Evolutionary conservation across 2,888 invertebrate species (phyloP).

Genomic region (Cyrtodaria siliqua): DNA sequence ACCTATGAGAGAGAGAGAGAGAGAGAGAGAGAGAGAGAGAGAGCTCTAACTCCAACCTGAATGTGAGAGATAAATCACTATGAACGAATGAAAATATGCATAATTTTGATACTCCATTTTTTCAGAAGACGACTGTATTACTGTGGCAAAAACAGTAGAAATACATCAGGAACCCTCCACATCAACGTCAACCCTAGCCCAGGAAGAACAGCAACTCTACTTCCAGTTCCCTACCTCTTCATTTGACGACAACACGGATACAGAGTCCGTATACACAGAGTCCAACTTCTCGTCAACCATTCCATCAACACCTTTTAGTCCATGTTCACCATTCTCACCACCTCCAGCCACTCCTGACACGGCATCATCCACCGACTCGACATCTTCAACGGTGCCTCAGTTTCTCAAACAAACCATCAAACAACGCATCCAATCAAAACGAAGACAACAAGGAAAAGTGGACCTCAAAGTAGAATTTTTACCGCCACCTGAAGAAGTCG

Average conservation of each 20-base stretch:
- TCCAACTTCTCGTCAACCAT: background rate
- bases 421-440: conserved; percentile 70
- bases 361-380: conserved; percentile 15
- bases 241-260: conserved; percentile 2
- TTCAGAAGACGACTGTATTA: conserved; percentile 3
- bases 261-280: conserved; percentile 9
- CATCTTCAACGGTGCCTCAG: conserved; percentile 38
- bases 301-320: conserved; percentile 36
- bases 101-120: too few relatives aligned
- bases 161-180: conserved; percentile 4
- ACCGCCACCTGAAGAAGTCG: conserved; percentile 56
- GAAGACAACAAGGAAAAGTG: conserved; percentile 72
- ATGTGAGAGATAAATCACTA: too few relatives aligned
- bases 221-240: conserved; percentile 36
- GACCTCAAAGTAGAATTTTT: conserved; percentile 70
- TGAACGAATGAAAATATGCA: too few relatives aligned
- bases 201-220: background rate
- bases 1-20: too few relatives aligned
- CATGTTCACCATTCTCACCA: conserved; percentile 20
- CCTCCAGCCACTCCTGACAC: conserved; percentile 46
- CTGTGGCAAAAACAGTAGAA: conserved; percentile 16
- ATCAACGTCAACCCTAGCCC: conserved; percentile 6
- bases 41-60: too few relatives aligned
- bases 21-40: too few relatives aligned
- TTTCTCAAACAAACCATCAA: conserved; percentile 76